Base-by-base conservation (phyloP, 1,140 invertebrate genomes). In the Camponotus pennsylvanicus region DNA sequence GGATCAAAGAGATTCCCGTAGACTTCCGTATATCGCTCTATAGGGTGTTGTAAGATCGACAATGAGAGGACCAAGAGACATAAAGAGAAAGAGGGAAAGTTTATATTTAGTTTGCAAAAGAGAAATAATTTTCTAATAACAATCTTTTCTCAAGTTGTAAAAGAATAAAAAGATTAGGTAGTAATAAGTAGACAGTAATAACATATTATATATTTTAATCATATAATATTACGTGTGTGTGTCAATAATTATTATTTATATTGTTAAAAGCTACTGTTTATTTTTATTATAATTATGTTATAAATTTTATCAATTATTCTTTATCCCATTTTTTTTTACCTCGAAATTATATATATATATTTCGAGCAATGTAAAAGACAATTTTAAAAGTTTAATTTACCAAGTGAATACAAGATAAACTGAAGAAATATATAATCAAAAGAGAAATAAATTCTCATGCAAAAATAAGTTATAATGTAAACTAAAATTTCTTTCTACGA, bases 1-100 rank as follows among this genome's bases (percentile, higher is more conserved):
- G 88, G 88, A 90, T 90, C 89, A 90, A 90, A 90, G 89, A 77
- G 86, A 66, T 76, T 83, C 57, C 59, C 61, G 67, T 42, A 64
- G 52, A 85, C 64, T 90, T 73, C 59, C 45, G 70, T 67, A 66
- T 49, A 64, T 34, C 18, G 13, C 64, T 37, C 37, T 37, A 49
- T 21, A n/a, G 64, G 21, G 40, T 73, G 55, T 83, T 37, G 40
- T 8, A 49, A 15, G 49, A 77, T 85, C 55, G 40, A 11, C 52
- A 70, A 57, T 18, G 15, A 27, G 42, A 61, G 55, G 42, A 79
- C 27, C 40, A 8, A 52, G 45, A 52, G 42, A 79, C 37, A 42
- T 9, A 32, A 8, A 49, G 59, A 49, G 40, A 32, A 9, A 21
- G 18, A 45, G 8, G 18, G 6, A 32, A 32, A 18, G n/a, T 42